Evolutionary conservation across 2,888 invertebrate species (phyloP).

Genomic region (Protodeltote pygarga): DNA sequence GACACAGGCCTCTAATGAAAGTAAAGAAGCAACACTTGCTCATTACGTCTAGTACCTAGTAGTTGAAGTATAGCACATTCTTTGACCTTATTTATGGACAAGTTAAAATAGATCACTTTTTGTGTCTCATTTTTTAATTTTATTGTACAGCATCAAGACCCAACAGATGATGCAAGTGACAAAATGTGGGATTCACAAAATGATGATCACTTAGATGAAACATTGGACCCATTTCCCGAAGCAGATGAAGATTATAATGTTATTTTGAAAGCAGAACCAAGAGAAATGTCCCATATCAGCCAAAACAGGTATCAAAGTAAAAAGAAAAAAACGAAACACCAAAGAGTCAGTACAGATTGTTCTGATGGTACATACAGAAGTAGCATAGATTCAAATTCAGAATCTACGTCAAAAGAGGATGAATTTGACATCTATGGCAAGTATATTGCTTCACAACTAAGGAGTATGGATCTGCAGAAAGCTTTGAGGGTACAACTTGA

Average conservation of each 20-base stretch:
- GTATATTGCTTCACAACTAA: slow-evolving; percentile 78
- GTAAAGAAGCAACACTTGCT: too few species aligned
- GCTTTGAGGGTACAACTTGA: slow-evolving; percentile 75
- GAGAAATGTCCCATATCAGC: slow-evolving; percentile 38
- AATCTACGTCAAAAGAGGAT: slow-evolving; percentile 63
- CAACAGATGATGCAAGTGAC: slow-evolving; percentile 44
- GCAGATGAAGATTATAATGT: slow-evolving; percentile 55
- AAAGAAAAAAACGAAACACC: slow-evolving; percentile 65
- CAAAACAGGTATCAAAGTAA: slow-evolving; percentile 51
- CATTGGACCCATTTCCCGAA: slow-evolving; percentile 55
- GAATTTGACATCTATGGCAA: slow-evolving; percentile 83
- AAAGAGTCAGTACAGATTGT: slow-evolving; percentile 58
- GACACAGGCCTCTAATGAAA: too few species aligned
- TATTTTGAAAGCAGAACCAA: slow-evolving; percentile 61
- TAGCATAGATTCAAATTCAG: slow-evolving; percentile 54
- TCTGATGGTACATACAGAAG: slow-evolving; percentile 58
- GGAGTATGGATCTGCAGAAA: slow-evolving; percentile 72
- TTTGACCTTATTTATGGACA: too few species aligned
- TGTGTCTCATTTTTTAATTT: neutral
- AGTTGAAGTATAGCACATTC: too few species aligned
- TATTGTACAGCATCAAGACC: slow-evolving; percentile 42
- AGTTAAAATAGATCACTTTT: too few species aligned
- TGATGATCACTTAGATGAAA: slow-evolving; percentile 40
- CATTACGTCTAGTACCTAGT: too few species aligned
- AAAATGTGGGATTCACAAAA: slow-evolving; percentile 52